Conservation (phyloP, 2,113 vertebrate species). For the Corydoras maculifer region DNA sequence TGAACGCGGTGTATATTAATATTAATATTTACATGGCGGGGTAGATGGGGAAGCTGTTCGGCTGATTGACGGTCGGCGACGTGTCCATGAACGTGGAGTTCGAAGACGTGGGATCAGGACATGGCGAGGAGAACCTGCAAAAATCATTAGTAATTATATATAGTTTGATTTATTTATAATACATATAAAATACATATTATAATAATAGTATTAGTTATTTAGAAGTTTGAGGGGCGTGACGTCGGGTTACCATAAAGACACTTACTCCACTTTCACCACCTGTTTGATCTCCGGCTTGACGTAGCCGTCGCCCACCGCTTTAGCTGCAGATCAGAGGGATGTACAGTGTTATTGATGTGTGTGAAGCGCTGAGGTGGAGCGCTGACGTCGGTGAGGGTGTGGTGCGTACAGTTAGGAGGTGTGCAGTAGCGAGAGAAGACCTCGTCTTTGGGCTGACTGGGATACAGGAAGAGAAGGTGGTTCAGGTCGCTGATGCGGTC, state of each 20-base stretch:
- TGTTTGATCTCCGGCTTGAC: conserved; percentile 98
- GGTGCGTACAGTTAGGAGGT: conserved; percentile 55
- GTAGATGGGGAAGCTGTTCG: conserved; percentile 76
- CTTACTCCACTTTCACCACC: conserved; percentile 94
- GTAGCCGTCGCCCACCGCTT: conserved; percentile 85
- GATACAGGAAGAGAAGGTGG: conserved; percentile 93
- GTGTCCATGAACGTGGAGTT: conserved; percentile 89
- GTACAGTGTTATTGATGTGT: not conserved
- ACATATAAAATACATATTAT: no score
- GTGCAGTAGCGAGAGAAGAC: conserved; percentile 98
- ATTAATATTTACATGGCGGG: conserved; percentile 75
- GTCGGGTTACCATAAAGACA: conserved; percentile 35
- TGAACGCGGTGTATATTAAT: not conserved
- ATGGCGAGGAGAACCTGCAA: conserved; percentile 74
- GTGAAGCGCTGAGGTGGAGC: no score
- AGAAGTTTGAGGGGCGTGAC: not conserved
- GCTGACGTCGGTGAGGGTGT: not conserved
- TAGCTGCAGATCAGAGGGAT: conserved; percentile 61
- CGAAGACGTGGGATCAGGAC: conserved; percentile 68
- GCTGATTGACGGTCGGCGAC: conserved; percentile 78
- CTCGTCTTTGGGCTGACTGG: conserved; percentile 89
- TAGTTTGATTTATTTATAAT: no score
- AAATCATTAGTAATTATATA: not conserved
- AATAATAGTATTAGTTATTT: not conserved
- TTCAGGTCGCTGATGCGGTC: conserved; percentile 94